Evolutionary conservation across 2,113 vertebrate genomes (phyloP).

Genomic region (Erythrolamprus reginae): DNA sequence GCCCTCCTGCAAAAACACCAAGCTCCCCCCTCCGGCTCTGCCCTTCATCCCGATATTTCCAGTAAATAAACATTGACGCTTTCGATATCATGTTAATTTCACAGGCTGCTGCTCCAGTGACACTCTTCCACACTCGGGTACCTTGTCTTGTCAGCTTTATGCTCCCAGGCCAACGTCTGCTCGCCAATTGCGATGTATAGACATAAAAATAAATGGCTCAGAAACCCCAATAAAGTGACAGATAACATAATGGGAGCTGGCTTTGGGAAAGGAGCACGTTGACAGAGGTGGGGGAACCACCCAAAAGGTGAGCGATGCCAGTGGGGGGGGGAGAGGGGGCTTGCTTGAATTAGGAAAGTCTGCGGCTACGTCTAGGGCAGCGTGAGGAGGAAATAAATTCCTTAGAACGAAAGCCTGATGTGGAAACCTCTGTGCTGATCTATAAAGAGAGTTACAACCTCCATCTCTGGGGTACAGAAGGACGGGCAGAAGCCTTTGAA

Average conservation of each 20-base stretch:
- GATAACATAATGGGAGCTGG: slow-evolving; percentile 56
- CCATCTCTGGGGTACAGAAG: background rate
- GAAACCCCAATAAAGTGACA: slow-evolving; percentile 60
- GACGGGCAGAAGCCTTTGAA: background rate
- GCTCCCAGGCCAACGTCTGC: slow-evolving; percentile 50
- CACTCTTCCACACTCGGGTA: slow-evolving; percentile 61
- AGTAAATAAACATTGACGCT: slow-evolving; percentile 69
- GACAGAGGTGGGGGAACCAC: slow-evolving; percentile 48
- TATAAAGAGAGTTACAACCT: background rate
- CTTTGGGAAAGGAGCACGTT: slow-evolving; percentile 52
- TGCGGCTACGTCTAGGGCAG: too few species aligned
- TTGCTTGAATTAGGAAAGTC: rapidly evolving
- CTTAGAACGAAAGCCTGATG: background rate
- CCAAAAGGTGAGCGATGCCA: slow-evolving; percentile 47
- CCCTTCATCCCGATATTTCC: slow-evolving; percentile 51
- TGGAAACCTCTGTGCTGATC: background rate
- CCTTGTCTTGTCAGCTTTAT: slow-evolving; percentile 71
- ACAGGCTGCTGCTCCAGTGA: slow-evolving; percentile 73
- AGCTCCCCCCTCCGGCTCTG: background rate
- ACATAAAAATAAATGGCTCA: slow-evolving; percentile 69
- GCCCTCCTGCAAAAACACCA: rapidly evolving
- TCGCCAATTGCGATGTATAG: slow-evolving; percentile 53
- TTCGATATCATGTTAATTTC: slow-evolving; percentile 72
- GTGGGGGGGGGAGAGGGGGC: rapidly evolving
- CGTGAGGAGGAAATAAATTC: background rate